Percentiles rank a stretch among this genome's conserved stretches.
Conservation (phyloP, 2,113 vertebrate genomes). For the Egretta garzetta region DNA sequence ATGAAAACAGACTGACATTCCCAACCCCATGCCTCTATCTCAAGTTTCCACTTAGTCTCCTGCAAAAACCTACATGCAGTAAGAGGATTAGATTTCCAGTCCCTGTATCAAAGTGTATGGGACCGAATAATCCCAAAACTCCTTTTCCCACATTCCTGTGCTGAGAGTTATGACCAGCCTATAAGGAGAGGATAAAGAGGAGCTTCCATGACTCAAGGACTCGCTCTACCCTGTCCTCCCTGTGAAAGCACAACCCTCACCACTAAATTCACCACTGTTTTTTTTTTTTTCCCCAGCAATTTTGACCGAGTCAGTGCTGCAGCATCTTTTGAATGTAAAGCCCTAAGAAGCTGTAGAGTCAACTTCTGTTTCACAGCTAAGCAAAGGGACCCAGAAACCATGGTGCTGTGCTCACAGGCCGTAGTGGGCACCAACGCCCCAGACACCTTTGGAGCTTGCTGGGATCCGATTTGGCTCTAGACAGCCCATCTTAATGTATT, state of each 20-base stretch:
- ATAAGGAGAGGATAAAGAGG: background rate
- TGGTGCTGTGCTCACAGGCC: background rate
- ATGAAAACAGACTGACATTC: background rate
- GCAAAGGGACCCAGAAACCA: background rate
- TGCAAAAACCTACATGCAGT: background rate
- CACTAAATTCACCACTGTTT: background rate
- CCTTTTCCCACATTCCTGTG: background rate
- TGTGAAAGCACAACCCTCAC: background rate
- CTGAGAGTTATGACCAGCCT: background rate
- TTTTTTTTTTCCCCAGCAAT: background rate
- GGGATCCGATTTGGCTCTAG: background rate
- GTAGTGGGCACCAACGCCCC: background rate
- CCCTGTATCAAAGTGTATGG: background rate
- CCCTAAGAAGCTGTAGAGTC: background rate
- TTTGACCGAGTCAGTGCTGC: background rate
- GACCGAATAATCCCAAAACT: background rate
- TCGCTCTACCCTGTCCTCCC: background rate
- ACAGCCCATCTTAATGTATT: constrained; percentile 18
- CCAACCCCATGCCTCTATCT: background rate
- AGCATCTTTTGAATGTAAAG: background rate
- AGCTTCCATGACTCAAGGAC: background rate
- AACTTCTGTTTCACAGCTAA: background rate
- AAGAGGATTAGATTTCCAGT: background rate
- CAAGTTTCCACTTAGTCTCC: background rate
- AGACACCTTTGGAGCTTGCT: background rate